Base-by-base conservation (phyloP, 1,140 invertebrate species). In the Drosophila mayri region DNA sequence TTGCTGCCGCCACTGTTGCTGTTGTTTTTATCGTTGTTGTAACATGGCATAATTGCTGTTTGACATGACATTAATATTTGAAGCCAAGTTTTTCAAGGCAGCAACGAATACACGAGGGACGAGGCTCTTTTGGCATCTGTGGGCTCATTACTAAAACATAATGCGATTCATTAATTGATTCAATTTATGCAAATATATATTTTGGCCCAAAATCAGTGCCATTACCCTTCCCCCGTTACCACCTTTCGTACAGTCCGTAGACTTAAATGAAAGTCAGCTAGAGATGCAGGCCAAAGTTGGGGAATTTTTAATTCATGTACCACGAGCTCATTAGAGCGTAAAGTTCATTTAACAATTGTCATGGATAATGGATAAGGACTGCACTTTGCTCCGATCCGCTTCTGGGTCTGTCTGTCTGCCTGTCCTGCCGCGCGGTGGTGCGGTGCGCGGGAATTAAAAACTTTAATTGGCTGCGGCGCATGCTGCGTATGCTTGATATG, bases 21-120 rank as follows among this genome's bases (percentile, higher is more conserved):
- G 38, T 37, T 58, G 44, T n/a, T 64, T 32, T 22, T 35, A 46
- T 14, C 41, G 30, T 61, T 81, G 77, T 72, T 85, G 78, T 66
- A 71, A 90, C 85, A 90, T 79, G 81, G 57, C 81, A 79, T 90
- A 90, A 88, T 88, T 88, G 85, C 85, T 79, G 85, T 90, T 88
- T 88, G 85, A 90, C 85, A 90, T 90, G 85, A 90, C 85, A 90
- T 90, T 85, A 90, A 90, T 90, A 90, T 90, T 90, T 85, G 75
- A 77, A 90, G 77, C 58, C 60, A 70, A 62, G 74, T 77, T 60
- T 73, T 71, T 50, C 67, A 37, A 50, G 71, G 44, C 49, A 30
- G 3, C n/a, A 1, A 12, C 11, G 38, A 28, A 18, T 18, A 32
- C 57, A 44, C 68, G 7, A 12, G 70, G 65, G 49, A 59, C 25